A percentile compares a stretch with the other conserved stretches of the same genome.
These are phyloP conservation scores for Fabriciana adippe DNA, from an alignment of 2,888 invertebrate genomes.

Conservation along the genomic window DNA sequence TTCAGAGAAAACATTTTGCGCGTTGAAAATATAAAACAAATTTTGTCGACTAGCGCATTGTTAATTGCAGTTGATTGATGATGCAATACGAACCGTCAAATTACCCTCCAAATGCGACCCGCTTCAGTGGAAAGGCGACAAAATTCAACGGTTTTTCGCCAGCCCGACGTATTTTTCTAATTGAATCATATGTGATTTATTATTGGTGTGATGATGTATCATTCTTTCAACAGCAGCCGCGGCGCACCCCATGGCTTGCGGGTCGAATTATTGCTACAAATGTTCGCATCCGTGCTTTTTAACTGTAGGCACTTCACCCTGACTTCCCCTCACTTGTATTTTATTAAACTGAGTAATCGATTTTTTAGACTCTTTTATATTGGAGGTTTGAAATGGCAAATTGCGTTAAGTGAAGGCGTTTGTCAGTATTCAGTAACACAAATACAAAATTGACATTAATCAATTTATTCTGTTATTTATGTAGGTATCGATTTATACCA, in stretches of 20 bases:
- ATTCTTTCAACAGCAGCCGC: constrained; percentile 80
- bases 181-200: constrained; percentile 82
- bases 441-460: neutral
- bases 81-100: constrained; percentile 74
- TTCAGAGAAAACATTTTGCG: constrained; percentile 9
- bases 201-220: constrained; percentile 82
- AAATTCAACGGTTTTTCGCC: constrained; percentile 63
- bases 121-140: constrained; percentile 60
- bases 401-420: constrained; percentile 46
- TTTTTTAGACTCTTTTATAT: constrained; percentile 49
- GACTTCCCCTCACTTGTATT: constrained; percentile 62
- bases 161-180: constrained; percentile 77
- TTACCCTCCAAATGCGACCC: constrained; percentile 67
- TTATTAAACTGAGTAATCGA: constrained; percentile 67
- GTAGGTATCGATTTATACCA: neutral
- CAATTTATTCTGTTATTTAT: neutral
- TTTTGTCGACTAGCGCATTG: constrained; percentile 46
- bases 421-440: constrained; percentile 2
- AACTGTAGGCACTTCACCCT: constrained; percentile 52
- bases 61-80: constrained; percentile 77
- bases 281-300: constrained; percentile 75
- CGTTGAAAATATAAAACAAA: constrained; percentile 24
- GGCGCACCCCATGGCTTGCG: constrained; percentile 74
- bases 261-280: constrained; percentile 79
- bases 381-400: constrained; percentile 46